phyloP scores from a whole-genome alignment of 2,113 vertebrate species.

The Salvator merianae region DNA sequence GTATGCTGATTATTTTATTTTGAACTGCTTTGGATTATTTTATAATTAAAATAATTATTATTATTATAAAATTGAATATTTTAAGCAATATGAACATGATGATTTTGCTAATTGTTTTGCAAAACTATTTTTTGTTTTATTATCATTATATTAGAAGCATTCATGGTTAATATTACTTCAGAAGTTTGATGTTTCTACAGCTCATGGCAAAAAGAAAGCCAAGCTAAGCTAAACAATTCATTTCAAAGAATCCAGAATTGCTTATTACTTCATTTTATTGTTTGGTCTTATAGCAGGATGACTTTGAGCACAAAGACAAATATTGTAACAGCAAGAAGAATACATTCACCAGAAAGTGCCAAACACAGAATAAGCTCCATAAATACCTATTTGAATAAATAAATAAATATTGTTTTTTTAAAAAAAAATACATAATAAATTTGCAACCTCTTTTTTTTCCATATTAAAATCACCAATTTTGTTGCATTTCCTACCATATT shows the following conservation, averaged over 20 bases:
- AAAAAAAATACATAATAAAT: not conserved
- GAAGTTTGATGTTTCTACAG: not conserved
- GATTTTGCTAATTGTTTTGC: not conserved
- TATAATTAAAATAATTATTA: too few species aligned
- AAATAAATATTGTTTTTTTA: not conserved
- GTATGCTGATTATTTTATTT: too few species aligned
- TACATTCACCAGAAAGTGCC: not conserved
- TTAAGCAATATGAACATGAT: not conserved
- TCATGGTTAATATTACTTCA: not conserved
- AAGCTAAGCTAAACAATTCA: not conserved
- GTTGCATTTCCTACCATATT: not conserved
- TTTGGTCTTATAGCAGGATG: not conserved
- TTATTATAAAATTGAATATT: too few species aligned
- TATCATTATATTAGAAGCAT: not conserved
- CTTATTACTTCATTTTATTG: not conserved
- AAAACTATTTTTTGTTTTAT: not conserved
- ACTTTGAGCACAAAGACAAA: too few species aligned
- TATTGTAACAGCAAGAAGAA: not conserved
- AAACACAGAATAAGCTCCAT: not conserved
- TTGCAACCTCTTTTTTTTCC: too few species aligned
- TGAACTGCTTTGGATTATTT: too few species aligned
- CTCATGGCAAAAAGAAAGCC: not conserved
- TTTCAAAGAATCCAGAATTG: not conserved
- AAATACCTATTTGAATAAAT: constrained; percentile 21
- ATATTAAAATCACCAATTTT: not conserved